phyloP scores from a whole-genome alignment of 2,888 invertebrate genomes.

The Cantharis nigra region DNA sequence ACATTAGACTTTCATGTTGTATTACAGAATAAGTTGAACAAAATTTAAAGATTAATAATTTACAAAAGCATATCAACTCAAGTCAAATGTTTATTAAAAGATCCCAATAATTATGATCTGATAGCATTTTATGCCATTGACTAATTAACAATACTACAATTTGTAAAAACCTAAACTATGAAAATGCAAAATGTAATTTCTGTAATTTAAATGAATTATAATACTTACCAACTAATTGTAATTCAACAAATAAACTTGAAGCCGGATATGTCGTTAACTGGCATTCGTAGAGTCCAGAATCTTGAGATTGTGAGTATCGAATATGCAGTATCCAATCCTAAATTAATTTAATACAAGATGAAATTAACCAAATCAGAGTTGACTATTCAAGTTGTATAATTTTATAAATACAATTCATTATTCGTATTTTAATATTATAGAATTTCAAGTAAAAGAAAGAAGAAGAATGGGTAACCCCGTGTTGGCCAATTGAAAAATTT shows the following conservation, averaged over 20 bases:
- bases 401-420: too few relatives aligned
- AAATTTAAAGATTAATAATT: neutral
- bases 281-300: conserved; percentile 70
- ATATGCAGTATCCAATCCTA: conserved; percentile 73
- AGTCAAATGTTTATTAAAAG: neutral
- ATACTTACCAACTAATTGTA: conserved; percentile 65
- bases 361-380: neutral
- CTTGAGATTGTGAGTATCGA: conserved; percentile 64
- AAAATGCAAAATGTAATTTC: neutral
- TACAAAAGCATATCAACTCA: neutral
- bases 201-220: neutral
- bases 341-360: conserved; percentile 28
- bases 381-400: too few relatives aligned
- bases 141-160: too few relatives aligned
- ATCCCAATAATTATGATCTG: neutral
- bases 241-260: conserved; percentile 67
- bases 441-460: too few relatives aligned
- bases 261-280: conserved; percentile 70
- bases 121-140: too few relatives aligned
- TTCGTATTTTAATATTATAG: too few relatives aligned
- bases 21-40: neutral
- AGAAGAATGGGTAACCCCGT: too few relatives aligned
- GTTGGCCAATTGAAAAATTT: too few relatives aligned
- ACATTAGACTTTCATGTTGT: neutral
- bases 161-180: too few relatives aligned